Base-by-base conservation (phyloP, 1,140 invertebrate genomes). In the Drosophila grimshawi region DNA sequence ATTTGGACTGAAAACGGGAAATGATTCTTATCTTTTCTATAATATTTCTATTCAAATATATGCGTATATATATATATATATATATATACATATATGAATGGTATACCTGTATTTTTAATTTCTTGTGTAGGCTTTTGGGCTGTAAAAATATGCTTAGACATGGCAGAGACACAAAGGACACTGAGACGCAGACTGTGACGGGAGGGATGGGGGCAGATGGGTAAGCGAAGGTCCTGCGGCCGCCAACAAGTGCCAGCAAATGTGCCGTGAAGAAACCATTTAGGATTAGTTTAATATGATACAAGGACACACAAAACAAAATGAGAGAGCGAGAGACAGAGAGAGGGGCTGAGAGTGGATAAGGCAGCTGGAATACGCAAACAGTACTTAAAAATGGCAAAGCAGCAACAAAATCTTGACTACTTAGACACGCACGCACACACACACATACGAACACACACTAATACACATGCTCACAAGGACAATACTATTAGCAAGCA, bases 231-330 rank as follows among this genome's bases (percentile, higher is more conserved):
- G 57, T 61, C 32, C 52, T 55, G 48, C 8, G 35, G 33, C 57
- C 56, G 61, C 71, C 52, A 71, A 79, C 79, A 81, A 81, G 76
- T 82, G 83, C 83, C 62, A 62, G 85, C 83, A 91, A 91, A 91
- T 91, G 89, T 91, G 83, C 89, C 89, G 85, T 91, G 74, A 91
- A 91, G 83, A 90, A 91, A 83, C 82, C 90, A 90, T 91, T 91
- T 91, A 90, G 90, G 90, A 91, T 91, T 91, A 91, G 86, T 91
- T 91, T 91, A 91, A 91, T 91, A 91, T 90, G 82, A 90, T 86
- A 85, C 81, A 78, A 63, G 83, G 43, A 39, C 57, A 61, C 32
- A 67, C 57, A 62, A 59, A 8, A 59, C 11, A 39, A 3, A 61
- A 8, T 7, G 8, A 3, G 43, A 41, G 41, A 8, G 7, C 30